Percentiles rank a stretch among this genome's conserved stretches.
Conservation (phyloP, 2,797 vertebrate genomes). For the Myoxocephalus aenaeus region DNA sequence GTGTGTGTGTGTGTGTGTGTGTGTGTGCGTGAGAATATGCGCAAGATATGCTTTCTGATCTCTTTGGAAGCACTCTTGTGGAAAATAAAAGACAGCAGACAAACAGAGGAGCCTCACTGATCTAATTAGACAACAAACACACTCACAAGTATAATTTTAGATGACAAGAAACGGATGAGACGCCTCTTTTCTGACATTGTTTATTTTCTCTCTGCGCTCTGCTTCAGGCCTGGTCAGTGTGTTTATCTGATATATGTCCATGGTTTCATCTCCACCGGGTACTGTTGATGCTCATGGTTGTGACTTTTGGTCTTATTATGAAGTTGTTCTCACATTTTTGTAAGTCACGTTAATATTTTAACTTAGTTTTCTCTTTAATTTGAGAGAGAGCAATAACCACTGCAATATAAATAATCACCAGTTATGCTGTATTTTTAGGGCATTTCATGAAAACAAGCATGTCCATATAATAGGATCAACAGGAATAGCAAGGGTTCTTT, state of each 20-base stretch:
- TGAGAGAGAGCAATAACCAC: not conserved
- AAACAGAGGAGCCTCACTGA: constrained; percentile 19
- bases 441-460: not conserved
- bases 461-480: not conserved
- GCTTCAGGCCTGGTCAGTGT: not conserved
- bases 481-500: not conserved
- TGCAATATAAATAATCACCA: not conserved
- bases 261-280: not conserved
- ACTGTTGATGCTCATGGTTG: not conserved
- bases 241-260: not conserved
- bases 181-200: not conserved
- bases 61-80: constrained; percentile 32
- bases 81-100: constrained; percentile 26
- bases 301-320: not conserved
- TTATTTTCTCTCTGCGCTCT: not conserved
- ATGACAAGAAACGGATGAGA: not conserved
- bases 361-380: not conserved
- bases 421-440: not conserved
- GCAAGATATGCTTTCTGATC: constrained; percentile 17
- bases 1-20: not conserved
- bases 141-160: constrained; percentile 27
- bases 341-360: not conserved
- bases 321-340: not conserved
- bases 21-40: not conserved
- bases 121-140: constrained; percentile 29